Conservation (phyloP, 2,113 vertebrate genomes). For the Platysternon megacephalum region DNA sequence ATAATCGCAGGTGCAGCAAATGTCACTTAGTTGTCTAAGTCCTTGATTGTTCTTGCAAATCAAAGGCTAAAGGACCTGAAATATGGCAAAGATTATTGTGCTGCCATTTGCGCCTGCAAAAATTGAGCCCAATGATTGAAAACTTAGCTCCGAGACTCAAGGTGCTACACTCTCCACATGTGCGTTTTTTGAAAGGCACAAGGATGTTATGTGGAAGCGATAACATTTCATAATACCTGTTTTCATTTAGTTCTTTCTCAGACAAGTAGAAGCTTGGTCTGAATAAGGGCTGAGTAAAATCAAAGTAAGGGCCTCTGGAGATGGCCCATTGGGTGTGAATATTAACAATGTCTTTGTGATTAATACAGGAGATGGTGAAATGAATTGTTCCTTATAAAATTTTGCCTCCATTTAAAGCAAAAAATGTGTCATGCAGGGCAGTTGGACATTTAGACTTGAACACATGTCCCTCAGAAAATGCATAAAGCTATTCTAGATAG, state of each 20-base stretch:
- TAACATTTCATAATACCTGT: background rate
- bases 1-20: background rate
- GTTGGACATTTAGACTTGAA: conserved; percentile 45
- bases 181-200: background rate
- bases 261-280: background rate
- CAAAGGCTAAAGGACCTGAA: background rate
- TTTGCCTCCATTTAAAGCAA: conserved; percentile 47
- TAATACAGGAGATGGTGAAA: background rate
- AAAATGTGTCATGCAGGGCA: conserved; percentile 44
- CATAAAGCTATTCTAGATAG: conserved; percentile 51
- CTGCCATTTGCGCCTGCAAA: background rate
- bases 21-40: background rate
- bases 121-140: background rate
- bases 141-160: background rate
- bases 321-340: background rate
- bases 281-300: background rate
- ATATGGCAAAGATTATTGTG: background rate
- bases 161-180: background rate
- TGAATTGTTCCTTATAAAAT: conserved; percentile 25
- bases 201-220: background rate
- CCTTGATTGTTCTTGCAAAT: background rate
- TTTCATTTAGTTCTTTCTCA: conserved; percentile 17
- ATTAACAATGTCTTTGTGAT: background rate
- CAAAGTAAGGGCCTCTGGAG: background rate
- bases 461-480: conserved; percentile 48